Evolutionary conservation across 2,113 vertebrate genomes (phyloP).

Genomic region (Uria lomvia): DNA sequence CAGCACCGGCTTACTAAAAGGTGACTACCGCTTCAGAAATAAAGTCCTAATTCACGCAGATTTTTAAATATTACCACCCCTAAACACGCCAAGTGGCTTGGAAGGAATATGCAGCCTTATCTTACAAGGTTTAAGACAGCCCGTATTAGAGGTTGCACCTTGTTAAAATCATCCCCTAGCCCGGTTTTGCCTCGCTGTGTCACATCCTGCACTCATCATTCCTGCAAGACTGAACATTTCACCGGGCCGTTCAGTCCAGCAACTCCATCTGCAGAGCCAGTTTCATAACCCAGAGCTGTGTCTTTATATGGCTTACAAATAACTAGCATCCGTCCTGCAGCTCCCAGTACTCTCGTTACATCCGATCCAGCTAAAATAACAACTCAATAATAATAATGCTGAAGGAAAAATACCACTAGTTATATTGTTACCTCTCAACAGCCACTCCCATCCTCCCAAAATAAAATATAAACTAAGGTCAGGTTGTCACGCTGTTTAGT

Average conservation of each 20-base stretch:
- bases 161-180: background rate
- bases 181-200: background rate
- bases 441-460: background rate
- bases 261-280: background rate
- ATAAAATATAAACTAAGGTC: background rate
- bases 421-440: background rate
- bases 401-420: background rate
- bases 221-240: fast-evolving
- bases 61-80: background rate
- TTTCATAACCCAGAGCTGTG: background rate
- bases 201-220: background rate
- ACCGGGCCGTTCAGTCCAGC: background rate
- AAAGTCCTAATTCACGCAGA: background rate
- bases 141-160: background rate
- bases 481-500: too few species aligned
- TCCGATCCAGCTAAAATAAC: background rate
- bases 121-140: background rate
- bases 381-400: fast-evolving
- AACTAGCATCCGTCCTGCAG: background rate
- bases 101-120: background rate
- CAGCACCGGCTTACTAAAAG: background rate
- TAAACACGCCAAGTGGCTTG: background rate
- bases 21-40: background rate
- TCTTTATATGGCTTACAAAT: background rate
- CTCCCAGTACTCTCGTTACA: fast-evolving